A percentile compares a stretch with the other conserved stretches of the same genome.
phyloP scores from a whole-genome alignment of 2,888 invertebrate species.

The Acleris cristana region DNA sequence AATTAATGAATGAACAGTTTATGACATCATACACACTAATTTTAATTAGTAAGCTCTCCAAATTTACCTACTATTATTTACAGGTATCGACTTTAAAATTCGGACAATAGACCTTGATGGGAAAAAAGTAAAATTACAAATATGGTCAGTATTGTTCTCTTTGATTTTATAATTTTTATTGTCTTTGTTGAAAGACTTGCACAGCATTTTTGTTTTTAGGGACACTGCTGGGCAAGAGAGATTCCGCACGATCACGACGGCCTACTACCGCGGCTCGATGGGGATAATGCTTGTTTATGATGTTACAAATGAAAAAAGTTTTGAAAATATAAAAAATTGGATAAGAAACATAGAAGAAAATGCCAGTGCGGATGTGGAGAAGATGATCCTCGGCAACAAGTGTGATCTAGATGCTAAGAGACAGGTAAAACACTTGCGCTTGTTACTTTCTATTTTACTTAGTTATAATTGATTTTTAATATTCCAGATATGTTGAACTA shows the following conservation, averaged over 20 bases:
- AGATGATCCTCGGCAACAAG: conserved; percentile 99
- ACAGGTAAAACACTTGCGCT: conserved; percentile 83
- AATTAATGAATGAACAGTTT: conserved; percentile 68
- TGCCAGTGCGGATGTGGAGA: conserved; percentile 99
- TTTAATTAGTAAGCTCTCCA: conserved; percentile 70
- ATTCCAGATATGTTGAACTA: background rate
- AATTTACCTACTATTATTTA: conserved; percentile 65
- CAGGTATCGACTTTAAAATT: conserved; percentile 99
- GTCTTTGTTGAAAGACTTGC: background rate
- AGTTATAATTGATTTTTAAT: no score
- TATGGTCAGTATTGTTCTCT: conserved; percentile 89
- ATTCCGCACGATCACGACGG: conserved; percentile 99
- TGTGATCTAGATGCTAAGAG: conserved; percentile 98
- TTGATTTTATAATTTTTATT: conserved; percentile 19
- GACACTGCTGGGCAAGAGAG: conserved; percentile 99
- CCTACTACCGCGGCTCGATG: conserved; percentile 99
- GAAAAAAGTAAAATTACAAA: conserved; percentile 99
- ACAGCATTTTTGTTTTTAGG: conserved; percentile 81
- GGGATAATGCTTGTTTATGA: conserved; percentile 99
- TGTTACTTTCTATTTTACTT: no score
- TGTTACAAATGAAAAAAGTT: conserved; percentile 99
- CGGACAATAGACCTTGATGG: conserved; percentile 99
- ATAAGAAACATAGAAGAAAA: conserved; percentile 99
- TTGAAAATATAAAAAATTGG: conserved; percentile 99
- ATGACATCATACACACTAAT: conserved; percentile 81